Percentiles rank a stretch among this genome's conserved stretches.
phyloP scores from a whole-genome alignment of 2,113 vertebrate species.

The Oxyura jamaicensis region DNA sequence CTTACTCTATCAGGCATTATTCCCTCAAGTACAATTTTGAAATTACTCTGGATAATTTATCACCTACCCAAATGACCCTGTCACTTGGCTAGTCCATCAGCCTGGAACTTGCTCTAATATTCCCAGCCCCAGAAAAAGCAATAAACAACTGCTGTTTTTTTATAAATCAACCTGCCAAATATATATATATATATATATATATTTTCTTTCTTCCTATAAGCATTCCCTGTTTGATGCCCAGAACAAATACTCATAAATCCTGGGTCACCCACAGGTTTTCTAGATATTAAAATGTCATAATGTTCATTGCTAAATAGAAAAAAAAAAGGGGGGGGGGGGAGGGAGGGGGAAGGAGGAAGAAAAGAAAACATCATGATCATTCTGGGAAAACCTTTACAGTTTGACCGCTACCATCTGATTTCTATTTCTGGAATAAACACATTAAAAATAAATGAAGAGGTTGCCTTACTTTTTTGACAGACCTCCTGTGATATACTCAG shows the following conservation, averaged over 20 bases:
- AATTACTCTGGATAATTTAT: constrained; percentile 37
- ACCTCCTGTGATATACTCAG: background rate
- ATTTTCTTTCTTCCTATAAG: background rate
- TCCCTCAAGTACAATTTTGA: constrained; percentile 9
- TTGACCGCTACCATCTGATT: background rate
- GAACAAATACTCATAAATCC: background rate
- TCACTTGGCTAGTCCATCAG: background rate
- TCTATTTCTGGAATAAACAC: constrained; percentile 39
- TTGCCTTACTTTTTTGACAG: background rate
- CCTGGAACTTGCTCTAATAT: background rate
- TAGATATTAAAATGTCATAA: background rate
- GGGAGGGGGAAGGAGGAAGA: background rate
- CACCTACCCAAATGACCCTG: background rate
- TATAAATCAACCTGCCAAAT: background rate
- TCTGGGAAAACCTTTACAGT: background rate
- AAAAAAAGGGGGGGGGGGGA: background rate
- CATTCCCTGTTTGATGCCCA: background rate
- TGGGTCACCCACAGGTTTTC: background rate
- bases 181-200: background rate
- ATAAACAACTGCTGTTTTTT: background rate
- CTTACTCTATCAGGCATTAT: background rate
- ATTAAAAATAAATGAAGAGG: constrained; percentile 38
- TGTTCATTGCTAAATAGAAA: background rate
- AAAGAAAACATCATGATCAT: fast-evolving
- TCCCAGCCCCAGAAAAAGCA: background rate